Evolutionary conservation across 2,888 invertebrate genomes (phyloP).

Genomic region (Cephus spinipes): DNA sequence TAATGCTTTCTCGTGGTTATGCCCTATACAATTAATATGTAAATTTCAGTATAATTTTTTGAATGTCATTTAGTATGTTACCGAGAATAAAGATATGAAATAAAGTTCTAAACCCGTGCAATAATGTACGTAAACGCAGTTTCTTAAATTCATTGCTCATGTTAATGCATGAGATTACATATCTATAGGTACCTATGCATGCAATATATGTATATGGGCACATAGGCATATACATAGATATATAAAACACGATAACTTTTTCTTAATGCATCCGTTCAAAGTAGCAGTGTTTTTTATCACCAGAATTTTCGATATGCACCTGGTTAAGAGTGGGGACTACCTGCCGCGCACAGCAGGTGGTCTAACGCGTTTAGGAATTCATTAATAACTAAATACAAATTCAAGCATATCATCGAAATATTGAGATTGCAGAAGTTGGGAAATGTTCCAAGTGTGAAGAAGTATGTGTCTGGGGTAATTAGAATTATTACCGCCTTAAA

Average conservation of each 20-base stretch:
- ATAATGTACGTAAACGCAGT: background rate
- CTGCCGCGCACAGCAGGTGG: slow-evolving; percentile 20
- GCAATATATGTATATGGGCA: no score
- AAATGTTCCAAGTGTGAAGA: background rate
- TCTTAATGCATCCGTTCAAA: background rate
- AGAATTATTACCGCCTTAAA: background rate
- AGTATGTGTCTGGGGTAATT: background rate
- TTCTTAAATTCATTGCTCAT: slow-evolving; percentile 10
- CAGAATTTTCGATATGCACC: slow-evolving; percentile 14
- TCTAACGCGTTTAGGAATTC: slow-evolving; percentile 23
- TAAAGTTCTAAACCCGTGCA: background rate
- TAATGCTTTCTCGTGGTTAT: slow-evolving; percentile 56
- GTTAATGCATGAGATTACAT: slow-evolving; percentile 7
- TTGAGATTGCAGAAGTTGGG: background rate
- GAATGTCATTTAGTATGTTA: background rate
- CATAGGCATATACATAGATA: background rate
- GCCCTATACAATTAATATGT: slow-evolving; percentile 33
- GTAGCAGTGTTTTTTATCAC: slow-evolving; percentile 7
- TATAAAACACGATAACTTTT: background rate
- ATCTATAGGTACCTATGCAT: background rate
- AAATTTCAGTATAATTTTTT: background rate
- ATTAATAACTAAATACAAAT: slow-evolving; percentile 20
- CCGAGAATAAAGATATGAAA: background rate
- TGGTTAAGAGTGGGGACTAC: slow-evolving; percentile 13
- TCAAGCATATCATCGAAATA: slow-evolving; percentile 11